These are phyloP conservation scores for Syrista parreyssii DNA, from an alignment of 2,888 invertebrate genomes.

Conservation along the genomic window DNA sequence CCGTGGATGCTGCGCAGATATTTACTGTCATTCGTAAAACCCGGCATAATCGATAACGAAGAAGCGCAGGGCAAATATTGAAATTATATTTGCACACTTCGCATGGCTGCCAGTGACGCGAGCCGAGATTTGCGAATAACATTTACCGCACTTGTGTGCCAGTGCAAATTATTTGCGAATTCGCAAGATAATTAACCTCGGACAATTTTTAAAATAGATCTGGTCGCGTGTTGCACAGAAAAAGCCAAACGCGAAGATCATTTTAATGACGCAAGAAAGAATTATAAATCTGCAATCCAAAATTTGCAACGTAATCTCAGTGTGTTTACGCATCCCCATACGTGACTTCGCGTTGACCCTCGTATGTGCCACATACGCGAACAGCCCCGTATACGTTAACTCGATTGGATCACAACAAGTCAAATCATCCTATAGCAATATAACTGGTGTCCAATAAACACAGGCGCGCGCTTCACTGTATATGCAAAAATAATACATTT, in stretches of 20 bases:
- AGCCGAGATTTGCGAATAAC: background rate
- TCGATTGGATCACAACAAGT: background rate
- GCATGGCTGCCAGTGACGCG: background rate
- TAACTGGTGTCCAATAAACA: too few relatives aligned
- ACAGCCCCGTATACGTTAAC: background rate
- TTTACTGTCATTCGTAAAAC: background rate
- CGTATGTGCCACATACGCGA: background rate
- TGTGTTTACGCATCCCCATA: background rate
- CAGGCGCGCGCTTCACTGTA: too few relatives aligned
- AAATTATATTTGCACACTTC: background rate
- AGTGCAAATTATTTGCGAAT: background rate
- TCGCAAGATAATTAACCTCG: background rate
- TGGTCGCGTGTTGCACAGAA: background rate
- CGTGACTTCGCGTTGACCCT: background rate
- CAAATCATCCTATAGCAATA: background rate
- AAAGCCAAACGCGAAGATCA: background rate
- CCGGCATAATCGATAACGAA: background rate
- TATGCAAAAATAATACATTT: background rate
- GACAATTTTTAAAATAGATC: background rate
- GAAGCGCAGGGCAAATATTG: background rate
- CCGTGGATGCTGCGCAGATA: background rate
- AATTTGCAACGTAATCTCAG: background rate
- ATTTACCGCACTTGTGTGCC: background rate
- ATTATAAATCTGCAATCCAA: background rate
- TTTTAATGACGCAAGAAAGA: background rate